Base-by-base conservation (phyloP, 1,140 invertebrate species). In the Chrysomallon squamiferum region DNA sequence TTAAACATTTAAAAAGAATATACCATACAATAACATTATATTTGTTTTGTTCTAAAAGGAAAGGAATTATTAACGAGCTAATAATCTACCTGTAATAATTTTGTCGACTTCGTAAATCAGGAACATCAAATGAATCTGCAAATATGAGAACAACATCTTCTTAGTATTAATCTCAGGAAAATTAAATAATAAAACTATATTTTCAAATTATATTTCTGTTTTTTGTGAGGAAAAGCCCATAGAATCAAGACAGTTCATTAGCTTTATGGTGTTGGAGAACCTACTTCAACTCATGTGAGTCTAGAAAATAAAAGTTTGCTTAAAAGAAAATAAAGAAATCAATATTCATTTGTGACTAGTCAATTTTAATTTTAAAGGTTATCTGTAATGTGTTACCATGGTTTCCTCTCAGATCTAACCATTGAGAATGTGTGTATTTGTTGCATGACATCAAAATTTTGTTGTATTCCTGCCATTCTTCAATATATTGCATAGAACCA, bases 341-440 rank as follows among this genome's bases (percentile, higher is more conserved):
- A n/a, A n/a, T n/a, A n/a, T n/a, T n/a, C n/a, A n/a, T n/a, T n/a
- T n/a, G n/a, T n/a, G n/a, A n/a, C n/a, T n/a, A n/a, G n/a, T n/a
- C n/a, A n/a, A n/a, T n/a, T n/a, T n/a, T n/a, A n/a, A n/a, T n/a
- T n/a, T n/a, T n/a, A n/a, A n/a, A 1, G 11, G n/a, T 22, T 0
- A 50, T 9, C 7, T 50, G 1, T 22, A 22, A 50, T 11, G n/a
- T 22, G 74, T 82, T 87, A 95, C 94, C 95, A 90, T 97, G 95
- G 89, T 97, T 97, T 83, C 95, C 95, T 85, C 95, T 88, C 64
- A 96, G 92, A 86, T 97, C 95, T 50, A 97, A 86, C 94, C 95
- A 97, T 11, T 89, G 86, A 9, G 71, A 69, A 27, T 71, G 70
- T 15, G 57, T 62, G 15, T 63, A 33, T 52, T 73, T 38, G 70